A percentile compares a stretch with the other conserved stretches of the same genome.
phyloP scores from a whole-genome alignment of 2,888 invertebrate genomes.

The Lapara coniferarum region DNA sequence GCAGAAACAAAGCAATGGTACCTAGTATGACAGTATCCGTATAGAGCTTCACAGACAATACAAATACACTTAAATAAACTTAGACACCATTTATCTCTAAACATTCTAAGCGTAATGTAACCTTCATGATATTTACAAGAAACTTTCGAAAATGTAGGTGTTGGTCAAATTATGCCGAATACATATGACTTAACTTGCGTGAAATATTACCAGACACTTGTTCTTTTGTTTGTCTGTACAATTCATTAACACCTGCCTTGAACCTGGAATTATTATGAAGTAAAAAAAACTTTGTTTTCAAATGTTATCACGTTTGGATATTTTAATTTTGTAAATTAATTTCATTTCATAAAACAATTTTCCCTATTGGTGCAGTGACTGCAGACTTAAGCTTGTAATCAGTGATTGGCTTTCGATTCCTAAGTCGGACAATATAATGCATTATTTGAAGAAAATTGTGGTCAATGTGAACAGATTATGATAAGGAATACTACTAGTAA shows the following conservation, averaged over 20 bases:
- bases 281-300: background rate
- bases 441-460: no score
- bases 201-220: constrained; percentile 15
- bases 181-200: constrained; percentile 17
- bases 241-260: background rate
- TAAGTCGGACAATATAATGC: no score
- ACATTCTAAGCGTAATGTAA: constrained; percentile 11
- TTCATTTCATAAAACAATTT: background rate
- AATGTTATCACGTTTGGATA: background rate
- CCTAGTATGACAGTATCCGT: no score
- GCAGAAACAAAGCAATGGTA: no score
- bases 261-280: background rate
- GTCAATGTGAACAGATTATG: no score
- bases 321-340: background rate
- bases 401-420: no score
- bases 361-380: no score
- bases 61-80: background rate
- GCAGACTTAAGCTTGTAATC: no score
- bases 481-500: no score
- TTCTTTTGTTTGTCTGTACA: constrained; percentile 9
- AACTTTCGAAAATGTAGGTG: constrained; percentile 17
- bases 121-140: constrained; percentile 20
- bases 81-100: background rate
- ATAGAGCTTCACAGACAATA: no score
- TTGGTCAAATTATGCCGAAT: constrained; percentile 9